Conservation (phyloP, 2,888 invertebrate genomes). For the Apodemia zela region DNA sequence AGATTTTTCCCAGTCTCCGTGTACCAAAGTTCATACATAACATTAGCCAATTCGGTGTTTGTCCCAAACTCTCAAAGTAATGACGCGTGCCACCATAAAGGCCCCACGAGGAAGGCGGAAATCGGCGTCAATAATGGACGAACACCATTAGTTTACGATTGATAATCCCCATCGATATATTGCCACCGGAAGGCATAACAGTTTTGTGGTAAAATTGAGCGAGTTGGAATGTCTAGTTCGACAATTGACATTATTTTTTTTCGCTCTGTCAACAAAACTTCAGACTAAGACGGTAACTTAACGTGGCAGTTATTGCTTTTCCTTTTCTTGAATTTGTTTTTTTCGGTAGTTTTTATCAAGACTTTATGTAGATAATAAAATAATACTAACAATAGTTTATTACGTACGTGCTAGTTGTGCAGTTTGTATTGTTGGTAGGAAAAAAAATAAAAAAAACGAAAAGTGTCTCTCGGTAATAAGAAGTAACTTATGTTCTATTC, state of each 20-base stretch:
- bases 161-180: conserved; percentile 75
- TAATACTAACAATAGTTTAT: not conserved
- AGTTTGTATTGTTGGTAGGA: not conserved
- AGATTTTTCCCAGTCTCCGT: not conserved
- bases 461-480: too few relatives aligned
- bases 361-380: conserved; percentile 7
- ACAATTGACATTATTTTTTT: conserved; percentile 31
- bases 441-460: not conserved
- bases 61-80: conserved; percentile 54
- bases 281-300: conserved; percentile 17
- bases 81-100: conserved; percentile 76
- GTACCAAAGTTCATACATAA: conserved; percentile 9
- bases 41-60: conserved; percentile 38
- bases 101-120: conserved; percentile 67
- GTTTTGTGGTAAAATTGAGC: conserved; percentile 78
- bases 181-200: conserved; percentile 75
- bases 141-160: conserved; percentile 77
- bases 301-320: conserved; percentile 18
- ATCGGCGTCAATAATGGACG: conserved; percentile 76
- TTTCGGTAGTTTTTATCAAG: conserved; percentile 7
- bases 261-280: conserved; percentile 20
- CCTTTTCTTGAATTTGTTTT: conserved; percentile 9
- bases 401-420: not conserved
- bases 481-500: too few relatives aligned
- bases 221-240: conserved; percentile 43